Evolutionary conservation across 2,888 invertebrate species (phyloP), one percentile per base, ranked within the genome.

Genomic region (Andricus quercusramuli): DNA sequence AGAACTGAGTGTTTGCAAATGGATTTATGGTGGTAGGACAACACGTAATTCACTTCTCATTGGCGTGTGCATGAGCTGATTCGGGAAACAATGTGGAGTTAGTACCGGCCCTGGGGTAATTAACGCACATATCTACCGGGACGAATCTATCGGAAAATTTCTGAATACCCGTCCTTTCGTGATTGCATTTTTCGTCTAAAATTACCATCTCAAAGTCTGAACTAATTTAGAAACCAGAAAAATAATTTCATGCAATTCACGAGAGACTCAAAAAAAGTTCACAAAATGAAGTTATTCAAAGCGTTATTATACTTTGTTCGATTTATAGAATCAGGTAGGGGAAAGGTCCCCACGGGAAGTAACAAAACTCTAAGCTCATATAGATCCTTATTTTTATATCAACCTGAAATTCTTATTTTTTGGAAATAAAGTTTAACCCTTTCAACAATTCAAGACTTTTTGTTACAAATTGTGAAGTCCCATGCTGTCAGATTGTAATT

Each of bases 1-100:
- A 41, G 74, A 62, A 74, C 68, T 77, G 77, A 77, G 64, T 77
- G 64, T 64, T 77, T 81, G 86, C 83, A 85, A 88, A 86, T 87
- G 86, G 86, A 88, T 89, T 89, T 89, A 89, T 88, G 86, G 84
- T 80, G 81, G 81, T 80, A 64, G 68, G 81, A 67, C 82, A 82
- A 82, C 79, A 84, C 84, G 87, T 89, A 89, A 88, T 87, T 89
- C 87, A 88, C 85, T 84, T 82, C 78, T 80, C 85, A 85, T 87
- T 83, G 86, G 85, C 83, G 85, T 84, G 85, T 86, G 85, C 83
- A 83, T 82, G 84, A 86, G 80, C 78, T 81, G 80, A 74, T 74
- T 74, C 66, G 79, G 77, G 77, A 56, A 56, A 74, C 74, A 56
- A 74, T 74, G 74, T 74, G 22, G 74, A 56, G 78, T 68, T 67